Base-by-base conservation (phyloP, 2,888 invertebrate genomes). In the Meliscaeva auricollis region DNA sequence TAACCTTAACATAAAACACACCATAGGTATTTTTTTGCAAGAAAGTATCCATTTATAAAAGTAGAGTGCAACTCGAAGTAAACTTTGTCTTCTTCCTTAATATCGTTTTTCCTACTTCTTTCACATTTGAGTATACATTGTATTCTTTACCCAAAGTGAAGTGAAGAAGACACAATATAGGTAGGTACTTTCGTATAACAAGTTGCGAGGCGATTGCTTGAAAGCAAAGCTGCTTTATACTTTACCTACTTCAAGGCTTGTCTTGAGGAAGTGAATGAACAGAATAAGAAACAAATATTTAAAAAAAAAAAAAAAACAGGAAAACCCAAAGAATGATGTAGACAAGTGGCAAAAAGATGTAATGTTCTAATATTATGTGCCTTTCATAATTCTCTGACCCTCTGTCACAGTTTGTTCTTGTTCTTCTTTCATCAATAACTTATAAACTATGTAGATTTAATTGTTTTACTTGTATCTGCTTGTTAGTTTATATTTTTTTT, bases 181-280 rank as follows among this genome's bases (percentile, higher is more conserved):
- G 32, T 20, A 56, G 26, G 38, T 38, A 44, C 72, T 72, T 48
- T 60, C 72, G 30, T 54, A 32, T 32, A 54, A 73, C 26, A 35
- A 60, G 35, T 15, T 62, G 26, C 41, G n/a, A 41, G 26, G 26
- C n/a, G 41, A 41, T 41, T 22, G 22, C 15, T 26, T 13, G 54
- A 54, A 54, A 46, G 3, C 32, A 46, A 54, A 54, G 20, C 54
- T 20, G 30, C 41, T 66, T 32, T 60, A n/a, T n/a, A n/a, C n/a
- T 26, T 3, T 44, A 41, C 30, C 30, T 38, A 62, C 69, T 60
- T 26, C 20, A 56, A 66, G 56, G 35, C 38, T 41, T 60, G 60
- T 64, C 70, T 64, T 72, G 44, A 72, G 78, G 64, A 78, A 78
- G 78, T 72, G 64, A 77, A 64, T 56, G 15, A 8, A 54, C 68